Base-by-base conservation (phyloP, 2,797 vertebrate genomes). In the Enteromius argenteus region DNA sequence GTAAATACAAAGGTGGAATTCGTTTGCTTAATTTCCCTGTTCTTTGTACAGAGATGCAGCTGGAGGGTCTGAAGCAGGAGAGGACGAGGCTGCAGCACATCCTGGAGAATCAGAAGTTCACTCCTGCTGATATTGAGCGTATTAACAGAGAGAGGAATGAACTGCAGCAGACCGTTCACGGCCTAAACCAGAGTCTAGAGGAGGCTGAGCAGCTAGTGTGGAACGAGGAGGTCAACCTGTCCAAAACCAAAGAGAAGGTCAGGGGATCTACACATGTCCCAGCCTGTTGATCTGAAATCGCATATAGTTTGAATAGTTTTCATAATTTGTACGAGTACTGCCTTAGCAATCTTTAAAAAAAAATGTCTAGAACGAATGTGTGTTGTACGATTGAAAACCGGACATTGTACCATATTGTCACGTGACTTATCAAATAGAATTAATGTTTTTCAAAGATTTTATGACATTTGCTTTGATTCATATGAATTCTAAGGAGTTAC, bases 101-200 rank as follows among this genome's bases (percentile, higher is more conserved):
- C 83, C 88, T 97, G 85, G 94, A 96, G 91, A 97, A 97, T 88
- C 98, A 99, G 85, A 97, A 98, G 88, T 98, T 97, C 86, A 98
- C 97, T 2, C 95, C 96, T 60, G 96, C 96, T 0, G 98, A 99
- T 64, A 96, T 98, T 0, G 96, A 99, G 90, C 95, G 97, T 90
- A 97, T 99, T 92, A 98, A 98, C 88, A 93, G 96, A 14, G 98
- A 99, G 92, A 97, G 95, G 88, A 95, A 94, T 78, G 97, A 99
- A 84, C 92, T 99, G 80, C 96, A 97, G 39, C 97, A 98, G 90
- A 95, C 96, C 14, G 95, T 97, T 89, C 89, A 93, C 88, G 96
- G 92, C 80, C 92, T 97, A 89, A 96, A 81, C 79, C 97, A 95
- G 85, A 96, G 95, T 85, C 89, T 97, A 3, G 96, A 98, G 84